These are phyloP conservation scores for Colistium nudipinnis DNA, from an alignment of 2,113 vertebrate species.

Conservation along the genomic window DNA sequence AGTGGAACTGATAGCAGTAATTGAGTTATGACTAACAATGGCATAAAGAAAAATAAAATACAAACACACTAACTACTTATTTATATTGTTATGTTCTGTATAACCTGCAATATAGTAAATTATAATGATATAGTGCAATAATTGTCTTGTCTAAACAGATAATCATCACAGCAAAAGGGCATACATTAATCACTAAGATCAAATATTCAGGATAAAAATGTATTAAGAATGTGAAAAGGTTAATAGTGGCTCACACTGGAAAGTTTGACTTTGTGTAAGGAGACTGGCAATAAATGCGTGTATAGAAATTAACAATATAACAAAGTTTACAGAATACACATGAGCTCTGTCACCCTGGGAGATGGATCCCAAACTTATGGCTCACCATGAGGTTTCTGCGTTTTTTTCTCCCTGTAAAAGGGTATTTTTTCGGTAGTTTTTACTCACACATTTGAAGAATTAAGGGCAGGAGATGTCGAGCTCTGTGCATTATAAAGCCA, in stretches of 20 bases:
- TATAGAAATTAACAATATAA: no score
- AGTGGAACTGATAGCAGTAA: slow-evolving; percentile 5
- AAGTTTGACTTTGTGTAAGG: slow-evolving; percentile 35
- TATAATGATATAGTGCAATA: neutral
- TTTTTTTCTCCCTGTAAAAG: no score
- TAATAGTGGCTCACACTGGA: slow-evolving; percentile 28
- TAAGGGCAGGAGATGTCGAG: no score
- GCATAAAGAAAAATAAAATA: neutral
- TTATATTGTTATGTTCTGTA: neutral
- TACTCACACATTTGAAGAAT: no score
- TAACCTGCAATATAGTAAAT: neutral
- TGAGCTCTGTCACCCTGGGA: no score
- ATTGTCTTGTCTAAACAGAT: neutral
- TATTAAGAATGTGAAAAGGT: slow-evolving; percentile 37
- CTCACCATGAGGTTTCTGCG: no score
- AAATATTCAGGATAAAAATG: slow-evolving; percentile 34
- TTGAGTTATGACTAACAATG: slow-evolving; percentile 13
- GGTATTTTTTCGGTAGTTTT: no score
- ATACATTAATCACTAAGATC: slow-evolving; percentile 20
- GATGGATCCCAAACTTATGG: no score
- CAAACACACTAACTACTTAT: neutral
- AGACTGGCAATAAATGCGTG: no score
- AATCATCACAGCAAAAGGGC: neutral
- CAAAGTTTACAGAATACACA: no score
- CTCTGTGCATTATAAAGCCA: no score